Base-by-base conservation (phyloP, 2,888 invertebrate species). In the Lasioglossum villosulum region DNA sequence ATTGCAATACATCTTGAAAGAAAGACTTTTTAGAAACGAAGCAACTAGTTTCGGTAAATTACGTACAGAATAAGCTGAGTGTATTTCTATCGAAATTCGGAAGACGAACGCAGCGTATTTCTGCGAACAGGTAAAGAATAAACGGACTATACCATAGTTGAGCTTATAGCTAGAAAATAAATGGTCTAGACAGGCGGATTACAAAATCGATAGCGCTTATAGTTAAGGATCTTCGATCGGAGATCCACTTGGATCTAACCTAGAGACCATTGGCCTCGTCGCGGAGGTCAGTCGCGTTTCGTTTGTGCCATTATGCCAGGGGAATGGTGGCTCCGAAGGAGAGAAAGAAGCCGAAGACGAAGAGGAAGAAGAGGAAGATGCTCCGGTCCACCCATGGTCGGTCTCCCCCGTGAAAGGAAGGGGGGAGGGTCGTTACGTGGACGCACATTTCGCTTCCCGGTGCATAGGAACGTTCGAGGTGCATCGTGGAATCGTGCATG, bases 371-470 rank as follows among this genome's bases (percentile, higher is more conserved):
- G 39, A 68, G 4, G 68, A n/a, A n/a, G 80, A 77, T 73, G 48
- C 39, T 56, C 45, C 71, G 52, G 66, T 70, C 37, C 77, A 72
- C 71, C 59, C 81, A 52, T 10, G 19, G 12, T 16, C 75, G 75
- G 68, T 72, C 78, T 66, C 73, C 68, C 66, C 34, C 80, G 59
- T 77, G 86, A 19, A 37, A 23, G 37, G 68, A 23, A 37, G 72
- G 4, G 30, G 27, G 27, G 6, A 27, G 42, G 30, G 3, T 45
- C 72, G 48, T 89, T 91, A 90, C 88, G 86, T 88, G 86, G 84
- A 88, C 81, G 79, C 77, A 78, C 78, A 88, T 85, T 87, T 88
- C 87, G 86, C 90, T 92, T 91, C 90, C 89, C 92, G 90, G 87
- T 91, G 91, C 70, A 70, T 27, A 86, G 87, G 89, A 92, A 86